These are phyloP conservation scores for Helicoverpa assulta DNA, from an alignment of 2,888 invertebrate species.

Conservation along the genomic window DNA sequence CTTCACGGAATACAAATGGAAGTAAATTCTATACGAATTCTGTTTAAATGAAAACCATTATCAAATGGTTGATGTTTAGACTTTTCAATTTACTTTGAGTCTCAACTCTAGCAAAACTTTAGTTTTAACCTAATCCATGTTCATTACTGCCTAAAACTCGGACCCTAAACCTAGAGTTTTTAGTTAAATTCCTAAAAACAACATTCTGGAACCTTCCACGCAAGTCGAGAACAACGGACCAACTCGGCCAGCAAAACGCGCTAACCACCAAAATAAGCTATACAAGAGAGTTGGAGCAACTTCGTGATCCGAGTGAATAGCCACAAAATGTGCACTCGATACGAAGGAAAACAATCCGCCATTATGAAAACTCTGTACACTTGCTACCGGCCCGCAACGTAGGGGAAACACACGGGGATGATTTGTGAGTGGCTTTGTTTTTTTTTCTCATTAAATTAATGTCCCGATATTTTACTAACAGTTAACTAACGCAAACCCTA, in stretches of 20 bases:
- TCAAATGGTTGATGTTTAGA: background rate
- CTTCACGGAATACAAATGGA: background rate
- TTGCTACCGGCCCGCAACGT: conserved; percentile 21
- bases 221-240: conserved; percentile 41
- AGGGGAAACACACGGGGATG: conserved; percentile 26
- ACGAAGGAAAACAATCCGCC: conserved; percentile 62
- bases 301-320: conserved; percentile 48
- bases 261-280: conserved; percentile 34
- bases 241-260: conserved; percentile 35
- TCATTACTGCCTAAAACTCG: no score
- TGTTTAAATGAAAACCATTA: conserved; percentile 1
- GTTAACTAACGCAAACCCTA: background rate
- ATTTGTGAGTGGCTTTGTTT: background rate
- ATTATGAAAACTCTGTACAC: conserved; percentile 63
- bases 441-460: background rate
- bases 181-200: conserved; percentile 32
- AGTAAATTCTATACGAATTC: background rate
- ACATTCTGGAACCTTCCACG: conserved; percentile 19
- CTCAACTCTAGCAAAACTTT: background rate
- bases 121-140: background rate
- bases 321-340: conserved; percentile 60
- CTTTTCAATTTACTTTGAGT: background rate
- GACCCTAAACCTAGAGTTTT: conserved; percentile 26
- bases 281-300: conserved; percentile 21
- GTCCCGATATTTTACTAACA: background rate